A percentile compares a stretch with the other conserved stretches of the same genome.
phyloP scores from a whole-genome alignment of 2,797 vertebrate genomes.

The Balearica regulorum region DNA sequence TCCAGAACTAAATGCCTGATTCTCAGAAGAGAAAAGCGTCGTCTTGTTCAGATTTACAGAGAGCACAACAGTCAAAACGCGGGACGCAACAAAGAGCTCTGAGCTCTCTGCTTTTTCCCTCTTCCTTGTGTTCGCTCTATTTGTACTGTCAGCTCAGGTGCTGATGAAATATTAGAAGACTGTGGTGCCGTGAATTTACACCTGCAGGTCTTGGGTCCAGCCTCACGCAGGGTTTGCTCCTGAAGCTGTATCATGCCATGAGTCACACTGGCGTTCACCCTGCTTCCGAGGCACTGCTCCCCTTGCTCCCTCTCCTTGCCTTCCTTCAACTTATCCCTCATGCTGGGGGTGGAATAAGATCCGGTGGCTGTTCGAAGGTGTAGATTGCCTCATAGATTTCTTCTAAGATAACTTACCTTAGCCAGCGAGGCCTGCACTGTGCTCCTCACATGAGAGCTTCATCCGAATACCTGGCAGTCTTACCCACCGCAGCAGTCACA shows the following conservation, averaged over 20 bases:
- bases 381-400: background rate
- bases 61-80: background rate
- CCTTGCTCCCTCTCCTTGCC: rapidly evolving
- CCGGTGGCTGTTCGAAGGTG: background rate
- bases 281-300: background rate
- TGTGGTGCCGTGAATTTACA: background rate
- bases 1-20: background rate
- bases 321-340: background rate
- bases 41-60: background rate
- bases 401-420: background rate
- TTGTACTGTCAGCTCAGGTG: background rate
- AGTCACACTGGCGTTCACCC: rapidly evolving
- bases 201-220: background rate
- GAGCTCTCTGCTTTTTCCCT: background rate
- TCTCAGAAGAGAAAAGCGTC: background rate
- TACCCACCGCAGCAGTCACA: background rate
- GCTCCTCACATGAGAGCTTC: background rate
- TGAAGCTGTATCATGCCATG: background rate
- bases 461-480: background rate
- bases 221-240: background rate
- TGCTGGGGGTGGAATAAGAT: no score
- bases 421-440: background rate
- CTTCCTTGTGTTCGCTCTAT: rapidly evolving
- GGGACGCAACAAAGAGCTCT: background rate
- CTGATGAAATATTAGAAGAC: background rate